Evolutionary conservation across 1,140 invertebrate genomes (phyloP), one percentile per base, ranked within the genome.

Genomic region (Papilio xuthus): DNA sequence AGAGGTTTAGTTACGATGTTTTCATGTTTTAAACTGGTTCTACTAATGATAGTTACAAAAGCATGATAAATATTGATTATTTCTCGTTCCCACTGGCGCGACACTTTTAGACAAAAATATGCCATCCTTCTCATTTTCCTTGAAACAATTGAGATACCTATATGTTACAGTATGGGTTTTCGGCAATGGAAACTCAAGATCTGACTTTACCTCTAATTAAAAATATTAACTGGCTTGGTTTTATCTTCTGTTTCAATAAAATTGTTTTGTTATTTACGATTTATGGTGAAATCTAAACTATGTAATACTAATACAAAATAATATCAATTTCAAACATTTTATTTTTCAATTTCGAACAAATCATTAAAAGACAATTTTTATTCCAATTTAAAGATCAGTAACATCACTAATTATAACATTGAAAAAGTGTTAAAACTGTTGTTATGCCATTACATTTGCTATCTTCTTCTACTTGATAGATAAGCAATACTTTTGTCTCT

Each of bases 401-500:
- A 89, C 86, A 90, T 82, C 81, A 78, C 76, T 83, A 86, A 81
- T 83, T 83, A 67, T 28, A 28, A 67, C 26, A 67, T 67, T 67
- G 60, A 28, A 67, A 67, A 67, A 28, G 86, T 81, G 69, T 74
- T 70, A 42, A 47, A 74, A 79, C 81, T 85, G 82, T 85, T 85
- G 81, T 86, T 85, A 86, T 84, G 78, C 85, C 87, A 80, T 81
- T 79, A 80, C 80, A 84, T 84, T 81, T 78, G 69, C 82, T 79
- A 74, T 90, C 89, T 89, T 88, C 26, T 83, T 92, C 86, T 83
- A 77, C 78, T 82, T 80, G 63, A 85, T 84, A 85, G 86, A 89
- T 88, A 88, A 88, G 80, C 88, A 74, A 89, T 92, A 88, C 73
- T 73, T 82, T 74, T 82, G 88, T 93, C 92, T 88, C 91, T 81